Conservation (phyloP, 1,140 invertebrate species). For the Bombus confusus region DNA sequence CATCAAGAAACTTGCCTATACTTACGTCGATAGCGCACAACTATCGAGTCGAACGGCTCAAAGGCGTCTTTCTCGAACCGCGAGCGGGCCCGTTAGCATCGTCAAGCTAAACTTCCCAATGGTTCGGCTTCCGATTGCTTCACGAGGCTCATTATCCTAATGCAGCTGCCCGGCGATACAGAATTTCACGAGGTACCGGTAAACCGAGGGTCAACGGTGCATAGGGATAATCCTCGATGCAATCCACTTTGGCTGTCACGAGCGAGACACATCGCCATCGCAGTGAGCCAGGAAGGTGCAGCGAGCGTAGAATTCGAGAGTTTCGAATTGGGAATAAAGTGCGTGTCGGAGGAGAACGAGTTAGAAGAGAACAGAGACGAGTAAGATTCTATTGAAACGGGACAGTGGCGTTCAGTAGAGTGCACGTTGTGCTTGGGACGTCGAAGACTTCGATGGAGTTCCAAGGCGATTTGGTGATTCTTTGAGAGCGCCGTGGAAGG, state of each 20-base stretch:
- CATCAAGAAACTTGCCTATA: not conserved
- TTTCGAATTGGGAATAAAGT: constrained; percentile 14
- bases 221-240: constrained; percentile 58
- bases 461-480: constrained; percentile 71
- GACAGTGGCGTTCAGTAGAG: constrained; percentile 31
- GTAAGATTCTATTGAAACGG: constrained; percentile 12
- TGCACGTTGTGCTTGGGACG: constrained; percentile 50
- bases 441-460: constrained; percentile 56
- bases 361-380: constrained; percentile 15
- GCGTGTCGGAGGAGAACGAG: not conserved
- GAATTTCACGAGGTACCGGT: constrained; percentile 57
- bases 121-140: constrained; percentile 25
- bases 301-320: not conserved
- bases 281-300: constrained; percentile 9
- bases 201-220: constrained; percentile 54
- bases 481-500: not conserved
- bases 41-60: constrained; percentile 42
- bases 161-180: constrained; percentile 57
- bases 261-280: constrained; percentile 6
- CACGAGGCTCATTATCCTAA: constrained; percentile 69
- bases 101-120: not conserved
- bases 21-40: not conserved
- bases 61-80: constrained; percentile 8
- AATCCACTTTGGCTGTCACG: constrained; percentile 54
- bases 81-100: constrained; percentile 18